Percentiles rank a stretch among this genome's conserved stretches.
Evolutionary conservation across 64 coral and sea anemone genomes (phyloP).

Genomic region (Anthopleura sola): DNA sequence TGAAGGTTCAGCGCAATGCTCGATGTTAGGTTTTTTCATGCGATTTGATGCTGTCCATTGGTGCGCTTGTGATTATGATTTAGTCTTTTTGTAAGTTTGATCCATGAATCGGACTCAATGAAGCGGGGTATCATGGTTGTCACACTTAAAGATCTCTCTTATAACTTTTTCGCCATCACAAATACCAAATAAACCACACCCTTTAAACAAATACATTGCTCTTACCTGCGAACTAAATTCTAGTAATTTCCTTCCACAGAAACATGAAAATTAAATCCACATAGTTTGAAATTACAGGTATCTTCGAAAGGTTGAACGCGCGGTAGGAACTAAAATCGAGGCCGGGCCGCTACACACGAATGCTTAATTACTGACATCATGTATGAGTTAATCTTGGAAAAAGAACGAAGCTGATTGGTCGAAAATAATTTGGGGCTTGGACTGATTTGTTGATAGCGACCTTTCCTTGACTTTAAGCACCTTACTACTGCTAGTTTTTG

Average conservation of each 20-base stretch:
- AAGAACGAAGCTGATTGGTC: not conserved
- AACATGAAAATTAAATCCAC: not conserved
- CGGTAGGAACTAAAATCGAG: slow-evolving; percentile 16
- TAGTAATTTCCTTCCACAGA: not conserved
- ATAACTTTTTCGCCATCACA: not conserved
- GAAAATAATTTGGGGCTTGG: not conserved
- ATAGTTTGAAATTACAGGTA: slow-evolving; percentile 10
- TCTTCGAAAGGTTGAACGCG: slow-evolving; percentile 18
- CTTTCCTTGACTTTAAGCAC: not conserved
- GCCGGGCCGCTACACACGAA: slow-evolving; percentile 13
- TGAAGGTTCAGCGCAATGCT: not conserved
- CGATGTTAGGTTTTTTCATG: not conserved
- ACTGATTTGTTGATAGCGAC: not conserved
- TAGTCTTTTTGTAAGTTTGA: not conserved
- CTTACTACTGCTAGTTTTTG: not conserved
- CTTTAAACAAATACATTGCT: not conserved
- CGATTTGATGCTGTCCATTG: slow-evolving; percentile 9
- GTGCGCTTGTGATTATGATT: not conserved
- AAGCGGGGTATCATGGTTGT: slow-evolving; percentile 13
- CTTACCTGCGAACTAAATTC: not conserved
- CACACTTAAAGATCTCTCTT: not conserved
- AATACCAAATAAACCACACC: not conserved
- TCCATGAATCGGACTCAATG: not conserved
- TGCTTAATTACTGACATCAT: slow-evolving; percentile 26
- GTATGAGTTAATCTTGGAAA: slow-evolving; percentile 17